A percentile compares a stretch with the other conserved stretches of the same genome.
Conservation (phyloP, 2,113 vertebrate genomes). For the Chloebia gouldiae region DNA sequence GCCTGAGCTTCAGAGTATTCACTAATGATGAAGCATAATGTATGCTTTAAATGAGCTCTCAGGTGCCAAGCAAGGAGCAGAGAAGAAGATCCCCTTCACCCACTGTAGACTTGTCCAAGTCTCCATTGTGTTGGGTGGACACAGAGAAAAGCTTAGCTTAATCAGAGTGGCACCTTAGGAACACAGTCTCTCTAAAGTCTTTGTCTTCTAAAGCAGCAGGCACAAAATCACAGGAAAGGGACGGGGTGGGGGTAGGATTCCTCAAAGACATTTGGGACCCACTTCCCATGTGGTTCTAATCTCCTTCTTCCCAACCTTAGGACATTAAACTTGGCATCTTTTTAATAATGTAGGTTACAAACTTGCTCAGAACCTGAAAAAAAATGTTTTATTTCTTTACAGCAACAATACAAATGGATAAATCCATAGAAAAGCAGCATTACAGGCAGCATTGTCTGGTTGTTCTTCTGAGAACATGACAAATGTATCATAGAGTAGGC, state of each 20-base stretch:
- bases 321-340: not conserved
- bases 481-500: not conserved
- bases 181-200: not conserved
- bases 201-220: not conserved
- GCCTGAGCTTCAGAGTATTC: not conserved
- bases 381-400: not conserved
- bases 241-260: not conserved
- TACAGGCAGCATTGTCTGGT: not conserved
- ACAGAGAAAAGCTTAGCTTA: not conserved
- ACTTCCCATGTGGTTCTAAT: not conserved
- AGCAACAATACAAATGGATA: not conserved
- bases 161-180: not conserved
- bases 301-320: not conserved
- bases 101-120: not conserved
- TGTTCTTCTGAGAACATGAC: not conserved
- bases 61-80: not conserved
- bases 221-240: not conserved
- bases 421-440: not conserved
- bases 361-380: not conserved
- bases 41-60: not conserved
- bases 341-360: not conserved
- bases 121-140: not conserved
- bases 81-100: not conserved
- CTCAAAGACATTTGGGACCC: not conserved
- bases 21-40: not conserved